phyloP scores from a whole-genome alignment of 2,888 invertebrate genomes.

The Brachypterus glaber region DNA sequence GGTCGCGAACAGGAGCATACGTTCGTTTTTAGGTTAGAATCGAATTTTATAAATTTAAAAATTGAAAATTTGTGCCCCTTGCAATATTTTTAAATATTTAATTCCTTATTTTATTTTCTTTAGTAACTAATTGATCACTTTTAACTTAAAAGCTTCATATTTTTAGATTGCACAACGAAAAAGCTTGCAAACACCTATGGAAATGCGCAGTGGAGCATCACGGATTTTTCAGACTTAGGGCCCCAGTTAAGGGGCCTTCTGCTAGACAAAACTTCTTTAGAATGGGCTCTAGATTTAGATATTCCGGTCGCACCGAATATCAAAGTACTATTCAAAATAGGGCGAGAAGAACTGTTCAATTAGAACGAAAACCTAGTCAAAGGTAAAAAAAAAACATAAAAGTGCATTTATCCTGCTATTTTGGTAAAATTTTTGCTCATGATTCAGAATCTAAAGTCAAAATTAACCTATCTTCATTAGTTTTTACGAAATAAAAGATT shows the following conservation, averaged over 20 bases:
- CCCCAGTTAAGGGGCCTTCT: slow-evolving; percentile 78
- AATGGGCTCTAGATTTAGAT: slow-evolving; percentile 95
- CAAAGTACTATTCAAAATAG: slow-evolving; percentile 89
- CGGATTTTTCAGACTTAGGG: slow-evolving; percentile 92
- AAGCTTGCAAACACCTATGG: slow-evolving; percentile 99
- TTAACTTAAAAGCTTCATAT: too few relatives aligned
- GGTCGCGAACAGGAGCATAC: slow-evolving; percentile 96
- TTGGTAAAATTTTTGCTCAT: not conserved
- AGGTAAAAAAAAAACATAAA: slow-evolving; percentile 40
- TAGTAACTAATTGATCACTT: too few relatives aligned
- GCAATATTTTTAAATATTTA: not conserved
- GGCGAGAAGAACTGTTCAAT: slow-evolving; percentile 86
- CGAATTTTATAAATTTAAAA: too few relatives aligned
- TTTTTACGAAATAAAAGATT: slow-evolving; percentile 3
- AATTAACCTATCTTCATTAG: too few relatives aligned
- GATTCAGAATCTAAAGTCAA: too few relatives aligned
- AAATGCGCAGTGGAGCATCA: slow-evolving; percentile 99
- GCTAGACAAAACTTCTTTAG: slow-evolving; percentile 94
- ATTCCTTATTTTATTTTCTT: too few relatives aligned
- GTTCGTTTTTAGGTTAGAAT: slow-evolving; percentile 76
- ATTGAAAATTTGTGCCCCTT: not conserved
- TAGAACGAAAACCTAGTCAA: slow-evolving; percentile 94
- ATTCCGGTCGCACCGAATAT: slow-evolving; percentile 85
- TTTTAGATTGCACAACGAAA: slow-evolving; percentile 86
- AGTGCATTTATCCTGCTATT: not conserved